A percentile compares a stretch with the other conserved stretches of the same genome.
Evolutionary conservation across 2,113 vertebrate genomes (phyloP).

Genomic region (Ailurus styani): DNA sequence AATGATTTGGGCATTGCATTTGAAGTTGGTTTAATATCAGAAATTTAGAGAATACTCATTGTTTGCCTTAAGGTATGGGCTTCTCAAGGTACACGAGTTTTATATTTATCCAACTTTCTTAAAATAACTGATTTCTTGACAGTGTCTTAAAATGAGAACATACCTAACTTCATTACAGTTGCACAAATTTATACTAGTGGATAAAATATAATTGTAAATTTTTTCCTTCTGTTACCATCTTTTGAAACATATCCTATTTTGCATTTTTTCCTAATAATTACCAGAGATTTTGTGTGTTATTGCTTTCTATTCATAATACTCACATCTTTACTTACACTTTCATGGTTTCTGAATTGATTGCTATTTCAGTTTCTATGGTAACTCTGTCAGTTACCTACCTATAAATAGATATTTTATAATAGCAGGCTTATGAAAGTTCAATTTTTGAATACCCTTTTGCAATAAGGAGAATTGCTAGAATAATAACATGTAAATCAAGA

Average conservation of each 20-base stretch:
- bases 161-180: background rate
- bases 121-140: slow-evolving; percentile 20
- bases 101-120: slow-evolving; percentile 14
- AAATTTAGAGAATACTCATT: background rate
- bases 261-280: slow-evolving; percentile 38
- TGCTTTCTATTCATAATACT: slow-evolving; percentile 54
- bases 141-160: background rate
- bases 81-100: background rate
- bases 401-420: slow-evolving; percentile 74
- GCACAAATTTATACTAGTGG: background rate
- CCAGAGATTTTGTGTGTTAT: slow-evolving; percentile 31
- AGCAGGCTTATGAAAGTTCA: slow-evolving; percentile 64
- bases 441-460: slow-evolving; percentile 59
- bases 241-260: background rate
- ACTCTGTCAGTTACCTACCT: slow-evolving; percentile 71
- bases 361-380: slow-evolving; percentile 75
- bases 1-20: background rate
- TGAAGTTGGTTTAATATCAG: background rate
- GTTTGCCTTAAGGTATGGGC: background rate
- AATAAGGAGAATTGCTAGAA: slow-evolving; percentile 25
- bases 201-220: background rate
- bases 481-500: slow-evolving; percentile 43
- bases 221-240: background rate
- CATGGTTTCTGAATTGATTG: slow-evolving; percentile 59
- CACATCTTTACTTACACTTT: slow-evolving; percentile 58